phyloP scores from a whole-genome alignment of 53 echinoderm and acorn worm genomes.

The Glandiceps talaboti region DNA sequence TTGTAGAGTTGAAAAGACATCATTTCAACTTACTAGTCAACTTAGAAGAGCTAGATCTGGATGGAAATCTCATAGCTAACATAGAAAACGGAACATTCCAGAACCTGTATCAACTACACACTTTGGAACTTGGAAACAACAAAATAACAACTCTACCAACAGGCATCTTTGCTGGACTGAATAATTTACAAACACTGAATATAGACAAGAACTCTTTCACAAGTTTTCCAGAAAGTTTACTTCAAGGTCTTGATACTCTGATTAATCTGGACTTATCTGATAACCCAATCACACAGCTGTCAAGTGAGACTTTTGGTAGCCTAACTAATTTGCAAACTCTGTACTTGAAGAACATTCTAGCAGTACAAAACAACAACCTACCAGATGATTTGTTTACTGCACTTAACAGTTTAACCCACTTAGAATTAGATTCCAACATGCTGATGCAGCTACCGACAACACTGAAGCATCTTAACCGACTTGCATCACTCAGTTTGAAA shows the following conservation, averaged over 20 bases:
- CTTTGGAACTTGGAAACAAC: background rate
- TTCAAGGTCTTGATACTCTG: background rate
- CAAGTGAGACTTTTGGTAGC: too few species aligned
- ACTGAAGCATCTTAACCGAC: background rate
- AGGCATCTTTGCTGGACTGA: background rate
- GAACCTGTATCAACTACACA: background rate
- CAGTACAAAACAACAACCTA: background rate
- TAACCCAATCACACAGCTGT: background rate
- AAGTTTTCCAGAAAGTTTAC: background rate
- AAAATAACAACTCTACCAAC: background rate
- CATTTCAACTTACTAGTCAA: too few species aligned
- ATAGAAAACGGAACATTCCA: background rate
- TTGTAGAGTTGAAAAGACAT: background rate
- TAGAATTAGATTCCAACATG: background rate
- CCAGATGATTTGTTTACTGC: background rate
- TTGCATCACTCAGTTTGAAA: background rate
- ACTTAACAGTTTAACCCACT: background rate
- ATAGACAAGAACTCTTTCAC: background rate
- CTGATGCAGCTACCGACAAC: background rate
- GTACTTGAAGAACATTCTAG: background rate
- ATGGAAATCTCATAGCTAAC: background rate
- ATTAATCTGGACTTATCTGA: background rate
- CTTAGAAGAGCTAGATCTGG: background rate
- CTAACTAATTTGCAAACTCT: too few species aligned
- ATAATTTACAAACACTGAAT: background rate